A percentile compares a stretch with the other conserved stretches of the same genome.
phyloP scores from a whole-genome alignment of 2,797 vertebrate genomes.

The Squalus acanthias region DNA sequence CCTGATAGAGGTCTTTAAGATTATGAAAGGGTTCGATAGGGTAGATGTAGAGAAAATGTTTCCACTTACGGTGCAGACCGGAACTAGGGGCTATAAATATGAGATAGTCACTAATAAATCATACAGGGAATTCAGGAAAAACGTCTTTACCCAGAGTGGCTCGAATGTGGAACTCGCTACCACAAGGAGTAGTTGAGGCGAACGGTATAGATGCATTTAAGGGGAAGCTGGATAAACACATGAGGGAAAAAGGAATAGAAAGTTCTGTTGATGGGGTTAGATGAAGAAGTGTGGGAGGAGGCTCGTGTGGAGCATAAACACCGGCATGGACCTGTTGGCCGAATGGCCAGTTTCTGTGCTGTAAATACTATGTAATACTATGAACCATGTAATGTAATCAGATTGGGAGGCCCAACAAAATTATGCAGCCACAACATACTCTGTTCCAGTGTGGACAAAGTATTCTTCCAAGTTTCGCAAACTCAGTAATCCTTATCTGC shows the following conservation, averaged over 20 bases:
- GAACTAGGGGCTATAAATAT: background rate
- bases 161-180: background rate
- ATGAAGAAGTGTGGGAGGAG: background rate
- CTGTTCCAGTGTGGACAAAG: background rate
- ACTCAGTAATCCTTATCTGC: background rate
- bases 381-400: background rate
- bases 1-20: too few relatives aligned
- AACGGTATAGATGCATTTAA: background rate
- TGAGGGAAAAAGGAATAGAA: background rate
- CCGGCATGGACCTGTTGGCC: too few relatives aligned
- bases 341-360: too few relatives aligned
- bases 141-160: background rate
- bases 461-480: background rate
- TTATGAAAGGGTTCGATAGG: too few relatives aligned
- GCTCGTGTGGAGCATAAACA: too few relatives aligned
- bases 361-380: background rate
- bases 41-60: background rate
- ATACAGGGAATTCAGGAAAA: background rate
- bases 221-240: background rate
- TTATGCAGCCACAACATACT: background rate
- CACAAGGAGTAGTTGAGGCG: too few relatives aligned
- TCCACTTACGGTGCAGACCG: background rate
- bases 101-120: background rate
- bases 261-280: background rate
- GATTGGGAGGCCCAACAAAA: background rate